Percentiles rank a stretch among this genome's conserved stretches.
Conservation (phyloP, 1,140 invertebrate genomes). For the Atta colombica region DNA sequence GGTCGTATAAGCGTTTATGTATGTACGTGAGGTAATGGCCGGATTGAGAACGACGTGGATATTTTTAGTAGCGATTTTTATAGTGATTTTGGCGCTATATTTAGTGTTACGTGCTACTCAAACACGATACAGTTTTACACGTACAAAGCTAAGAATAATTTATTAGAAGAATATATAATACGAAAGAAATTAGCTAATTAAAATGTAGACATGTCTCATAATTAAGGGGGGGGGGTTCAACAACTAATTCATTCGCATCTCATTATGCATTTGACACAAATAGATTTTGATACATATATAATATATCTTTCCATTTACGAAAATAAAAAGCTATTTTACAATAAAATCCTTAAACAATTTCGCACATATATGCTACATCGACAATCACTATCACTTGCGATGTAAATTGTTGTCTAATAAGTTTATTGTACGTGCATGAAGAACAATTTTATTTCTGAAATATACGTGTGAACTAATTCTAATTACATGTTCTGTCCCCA, state of each 20-base stretch:
- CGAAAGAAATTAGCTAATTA: not conserved
- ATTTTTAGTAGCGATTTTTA: slow-evolving; percentile 52
- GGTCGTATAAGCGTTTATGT: slow-evolving; percentile 40
- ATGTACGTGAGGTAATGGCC: slow-evolving; percentile 47
- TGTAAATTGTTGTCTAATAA: not conserved
- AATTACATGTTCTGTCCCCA: slow-evolving; percentile 49
- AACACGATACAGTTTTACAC: not conserved
- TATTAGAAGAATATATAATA: not conserved
- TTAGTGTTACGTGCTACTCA: not conserved
- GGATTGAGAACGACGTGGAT: slow-evolving; percentile 44
- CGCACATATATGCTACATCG: not conserved
- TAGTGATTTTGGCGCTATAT: not conserved
- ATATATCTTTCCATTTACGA: not conserved
- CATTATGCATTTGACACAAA: not conserved
- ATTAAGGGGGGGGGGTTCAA: not conserved
- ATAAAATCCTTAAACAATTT: not conserved
- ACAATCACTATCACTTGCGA: not conserved
- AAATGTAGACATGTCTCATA: not conserved
- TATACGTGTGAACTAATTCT: slow-evolving; percentile 46
- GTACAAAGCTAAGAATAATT: slow-evolving; percentile 1
- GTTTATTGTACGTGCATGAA: not conserved
- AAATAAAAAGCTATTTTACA: not conserved
- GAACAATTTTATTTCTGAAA: slow-evolving; percentile 44
- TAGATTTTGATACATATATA: not conserved
- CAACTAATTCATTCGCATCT: not conserved